Evolutionary conservation across 2,888 invertebrate genomes (phyloP).

Genomic region (Stegophylla sp.): DNA sequence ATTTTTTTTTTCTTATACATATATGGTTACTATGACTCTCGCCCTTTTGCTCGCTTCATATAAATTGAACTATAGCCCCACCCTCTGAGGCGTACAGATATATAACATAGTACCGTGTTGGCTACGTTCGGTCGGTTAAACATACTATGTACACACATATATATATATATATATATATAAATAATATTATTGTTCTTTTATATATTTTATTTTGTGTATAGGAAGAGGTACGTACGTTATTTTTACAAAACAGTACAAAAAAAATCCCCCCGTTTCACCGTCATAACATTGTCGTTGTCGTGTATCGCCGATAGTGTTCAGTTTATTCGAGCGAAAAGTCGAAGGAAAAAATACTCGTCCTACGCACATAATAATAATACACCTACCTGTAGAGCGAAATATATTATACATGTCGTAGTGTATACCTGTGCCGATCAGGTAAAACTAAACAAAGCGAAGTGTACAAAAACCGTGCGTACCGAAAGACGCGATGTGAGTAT

Average conservation of each 20-base stretch:
- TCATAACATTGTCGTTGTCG: no score
- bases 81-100: slow-evolving; percentile 5
- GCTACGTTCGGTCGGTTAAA: slow-evolving; percentile 24
- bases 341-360: not conserved
- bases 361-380: not conserved
- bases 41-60: not conserved
- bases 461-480: slow-evolving; percentile 23
- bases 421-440: slow-evolving; percentile 35
- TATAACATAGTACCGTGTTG: not conserved
- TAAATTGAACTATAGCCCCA: not conserved
- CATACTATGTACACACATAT: no score
- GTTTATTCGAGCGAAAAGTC: slow-evolving; percentile 44
- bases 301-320: not conserved
- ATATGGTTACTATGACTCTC: not conserved
- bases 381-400: no score
- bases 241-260: slow-evolving; percentile 1
- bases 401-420: no score
- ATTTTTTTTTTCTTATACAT: no score
- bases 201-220: not conserved
- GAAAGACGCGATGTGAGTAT: not conserved
- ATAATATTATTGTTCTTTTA: slow-evolving; percentile 33
- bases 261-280: not conserved
- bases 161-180: no score
- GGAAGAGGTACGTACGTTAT: no score
- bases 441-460: not conserved